Conservation (phyloP, 2,113 vertebrate species). For the Mus pahari region DNA sequence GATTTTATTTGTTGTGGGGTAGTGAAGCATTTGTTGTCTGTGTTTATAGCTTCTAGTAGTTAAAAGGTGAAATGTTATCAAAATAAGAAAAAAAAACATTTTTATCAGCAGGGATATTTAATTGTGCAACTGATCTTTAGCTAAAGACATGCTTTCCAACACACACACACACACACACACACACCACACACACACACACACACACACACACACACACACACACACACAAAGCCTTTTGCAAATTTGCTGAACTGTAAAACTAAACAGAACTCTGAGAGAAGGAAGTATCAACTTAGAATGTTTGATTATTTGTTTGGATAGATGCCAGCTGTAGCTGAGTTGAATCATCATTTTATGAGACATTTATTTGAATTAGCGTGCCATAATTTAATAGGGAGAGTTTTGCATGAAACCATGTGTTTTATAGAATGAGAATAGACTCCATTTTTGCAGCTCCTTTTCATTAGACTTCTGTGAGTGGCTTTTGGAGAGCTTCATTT, state of each 20-base stretch:
- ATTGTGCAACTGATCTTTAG: constrained; percentile 64
- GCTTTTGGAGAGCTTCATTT: neutral
- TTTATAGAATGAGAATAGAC: constrained; percentile 38
- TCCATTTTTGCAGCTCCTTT: constrained; percentile 66
- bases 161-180: neutral
- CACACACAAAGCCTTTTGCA: neutral
- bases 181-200: neutral
- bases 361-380: constrained; percentile 75
- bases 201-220: neutral
- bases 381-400: constrained; percentile 70
- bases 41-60: constrained; percentile 14
- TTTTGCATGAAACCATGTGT: constrained; percentile 42
- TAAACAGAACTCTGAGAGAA: constrained; percentile 67
- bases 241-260: constrained; percentile 55
- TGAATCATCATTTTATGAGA: constrained; percentile 67
- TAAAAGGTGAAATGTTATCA: constrained; percentile 64
- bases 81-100: constrained; percentile 31
- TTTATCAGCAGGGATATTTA: constrained; percentile 33
- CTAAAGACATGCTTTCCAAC: neutral
- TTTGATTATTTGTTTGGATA: constrained; percentile 65
- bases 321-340: constrained; percentile 70
- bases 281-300: constrained; percentile 48
- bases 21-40: constrained; percentile 61
- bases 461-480: constrained; percentile 66
- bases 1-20: constrained; percentile 68